Percentiles rank a stretch among this genome's conserved stretches.
Conservation (phyloP, 2,113 vertebrate species). For the Phrynosoma platyrhinos region DNA sequence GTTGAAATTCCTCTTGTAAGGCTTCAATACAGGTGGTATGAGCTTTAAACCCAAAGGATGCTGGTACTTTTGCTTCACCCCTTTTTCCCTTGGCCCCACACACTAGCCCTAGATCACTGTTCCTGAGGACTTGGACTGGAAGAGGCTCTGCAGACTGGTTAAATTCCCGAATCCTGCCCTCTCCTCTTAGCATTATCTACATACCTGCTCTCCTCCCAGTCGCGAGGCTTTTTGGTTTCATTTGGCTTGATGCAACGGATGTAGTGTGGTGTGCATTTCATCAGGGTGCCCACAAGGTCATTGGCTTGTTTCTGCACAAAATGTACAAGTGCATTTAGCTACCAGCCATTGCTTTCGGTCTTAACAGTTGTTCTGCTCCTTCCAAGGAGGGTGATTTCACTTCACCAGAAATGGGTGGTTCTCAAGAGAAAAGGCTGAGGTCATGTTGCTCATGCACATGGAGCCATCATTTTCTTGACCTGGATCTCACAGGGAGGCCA, state of each 20-base stretch:
- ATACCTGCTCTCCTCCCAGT: conserved; percentile 98
- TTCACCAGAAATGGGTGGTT: background rate
- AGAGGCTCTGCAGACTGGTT: no score
- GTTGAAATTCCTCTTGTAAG: no score
- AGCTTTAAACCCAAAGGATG: no score
- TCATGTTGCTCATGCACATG: background rate
- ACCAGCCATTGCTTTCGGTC: no score
- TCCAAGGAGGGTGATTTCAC: background rate
- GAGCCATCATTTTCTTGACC: background rate
- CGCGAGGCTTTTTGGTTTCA: conserved; percentile 94
- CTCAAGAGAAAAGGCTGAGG: background rate
- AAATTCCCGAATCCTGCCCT: background rate
- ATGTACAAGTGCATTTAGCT: no score
- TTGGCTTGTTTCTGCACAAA: conserved; percentile 94
- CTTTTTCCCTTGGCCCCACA: no score
- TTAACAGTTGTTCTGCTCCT: background rate
- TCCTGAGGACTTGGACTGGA: no score
- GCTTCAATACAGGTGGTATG: no score
- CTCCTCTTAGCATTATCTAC: background rate
- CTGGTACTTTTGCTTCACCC: no score
- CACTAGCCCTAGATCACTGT: no score
- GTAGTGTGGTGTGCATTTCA: conserved; percentile 98
- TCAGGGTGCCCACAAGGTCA: conserved; percentile 94
- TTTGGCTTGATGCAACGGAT: conserved; percentile 99
- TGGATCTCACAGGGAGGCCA: background rate